Evolutionary conservation across 2,113 vertebrate species (phyloP).

Genomic region (Forbesichthys agassizii): DNA sequence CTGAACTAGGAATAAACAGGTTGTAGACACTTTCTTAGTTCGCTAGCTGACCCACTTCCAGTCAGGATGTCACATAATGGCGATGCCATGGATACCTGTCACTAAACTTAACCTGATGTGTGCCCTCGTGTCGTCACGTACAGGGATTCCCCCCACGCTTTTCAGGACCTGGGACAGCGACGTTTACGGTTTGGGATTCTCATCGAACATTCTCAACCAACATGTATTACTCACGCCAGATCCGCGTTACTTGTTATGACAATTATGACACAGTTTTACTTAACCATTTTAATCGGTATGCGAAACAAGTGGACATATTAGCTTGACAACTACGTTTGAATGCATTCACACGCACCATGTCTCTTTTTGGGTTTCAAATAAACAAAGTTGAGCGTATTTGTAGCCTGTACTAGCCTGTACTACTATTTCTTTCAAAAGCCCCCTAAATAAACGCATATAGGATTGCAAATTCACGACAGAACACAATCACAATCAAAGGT

Average conservation of each 20-base stretch:
- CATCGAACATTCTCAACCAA: neutral
- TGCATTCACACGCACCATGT: too few species aligned
- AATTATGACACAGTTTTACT: too few species aligned
- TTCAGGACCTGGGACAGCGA: constrained; percentile 60
- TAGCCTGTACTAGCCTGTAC: too few species aligned
- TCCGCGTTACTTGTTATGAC: neutral
- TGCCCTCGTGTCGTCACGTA: constrained; percentile 41
- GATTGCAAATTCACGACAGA: too few species aligned
- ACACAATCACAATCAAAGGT: too few species aligned
- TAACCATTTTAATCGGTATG: too few species aligned
- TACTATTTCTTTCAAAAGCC: too few species aligned
- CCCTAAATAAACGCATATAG: too few species aligned
- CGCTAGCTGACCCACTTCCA: constrained; percentile 40
- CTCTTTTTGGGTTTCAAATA: too few species aligned
- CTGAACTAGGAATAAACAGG: constrained; percentile 27
- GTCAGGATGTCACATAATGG: constrained; percentile 47
- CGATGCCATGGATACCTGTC: constrained; percentile 48
- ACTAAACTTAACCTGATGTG: constrained; percentile 42
- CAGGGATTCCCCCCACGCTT: constrained; percentile 30
- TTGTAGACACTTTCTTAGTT: constrained; percentile 42
- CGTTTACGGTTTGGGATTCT: neutral
- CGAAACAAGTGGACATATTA: too few species aligned
- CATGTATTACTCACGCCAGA: neutral
- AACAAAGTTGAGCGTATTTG: too few species aligned
- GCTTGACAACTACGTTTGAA: too few species aligned